Conservation (phyloP, 2,113 vertebrate species). For the Sinocyclocheilus grahami region DNA sequence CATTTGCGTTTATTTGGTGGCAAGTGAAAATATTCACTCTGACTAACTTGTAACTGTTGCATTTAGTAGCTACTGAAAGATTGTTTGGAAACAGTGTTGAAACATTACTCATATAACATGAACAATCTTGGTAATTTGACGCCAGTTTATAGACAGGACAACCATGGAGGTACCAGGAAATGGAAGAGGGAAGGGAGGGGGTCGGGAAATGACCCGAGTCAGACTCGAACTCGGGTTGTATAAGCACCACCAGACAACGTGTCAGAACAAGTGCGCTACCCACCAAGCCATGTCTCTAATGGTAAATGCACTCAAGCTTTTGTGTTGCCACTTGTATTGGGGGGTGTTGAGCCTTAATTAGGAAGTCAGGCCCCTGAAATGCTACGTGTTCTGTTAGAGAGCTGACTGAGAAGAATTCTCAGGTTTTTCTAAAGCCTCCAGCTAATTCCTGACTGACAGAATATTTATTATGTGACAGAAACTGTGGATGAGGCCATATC, state of each 20-base stretch:
- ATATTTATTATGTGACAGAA: constrained; percentile 53
- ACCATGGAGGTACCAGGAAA: not conserved
- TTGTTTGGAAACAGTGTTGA: constrained; percentile 14
- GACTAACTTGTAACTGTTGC: not conserved
- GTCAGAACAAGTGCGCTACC: not conserved
- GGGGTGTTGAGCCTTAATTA: not conserved
- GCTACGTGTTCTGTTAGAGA: constrained; percentile 21
- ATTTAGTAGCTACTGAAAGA: constrained; percentile 3
- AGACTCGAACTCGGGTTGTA: not conserved
- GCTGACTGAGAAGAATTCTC: not conserved
- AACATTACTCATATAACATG: not conserved
- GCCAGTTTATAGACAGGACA: not conserved
- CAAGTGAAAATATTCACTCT: not conserved
- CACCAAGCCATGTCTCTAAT: not conserved
- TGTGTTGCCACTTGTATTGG: constrained; percentile 5
- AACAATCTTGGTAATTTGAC: not conserved
- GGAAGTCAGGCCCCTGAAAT: constrained; percentile 2
- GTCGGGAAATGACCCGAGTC: constrained; percentile 1
- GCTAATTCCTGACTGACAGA: constrained; percentile 59
- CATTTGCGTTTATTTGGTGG: not conserved
- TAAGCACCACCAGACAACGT: not conserved
- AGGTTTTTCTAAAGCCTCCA: constrained; percentile 43
- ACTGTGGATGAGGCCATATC: constrained; percentile 45
- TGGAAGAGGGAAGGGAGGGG: not conserved
- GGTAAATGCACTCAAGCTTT: not conserved